Evolutionary conservation across 2,113 vertebrate species (phyloP), one percentile per base, ranked within the genome.

Genomic region (Anolis sagrei): DNA sequence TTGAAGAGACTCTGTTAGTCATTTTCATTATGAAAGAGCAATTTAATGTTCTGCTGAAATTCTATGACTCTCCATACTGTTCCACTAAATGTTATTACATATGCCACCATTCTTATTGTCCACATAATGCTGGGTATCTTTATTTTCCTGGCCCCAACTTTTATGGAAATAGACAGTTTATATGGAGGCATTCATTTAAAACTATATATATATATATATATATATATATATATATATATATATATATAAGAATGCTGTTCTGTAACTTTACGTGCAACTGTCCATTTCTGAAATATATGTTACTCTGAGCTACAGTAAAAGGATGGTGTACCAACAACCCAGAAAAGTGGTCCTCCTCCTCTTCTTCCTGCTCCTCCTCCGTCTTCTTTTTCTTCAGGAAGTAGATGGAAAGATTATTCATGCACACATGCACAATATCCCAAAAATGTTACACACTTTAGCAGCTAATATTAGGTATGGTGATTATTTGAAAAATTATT

Each of bases 1-100:
- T 14, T 73, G 44, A 0, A 23, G 21, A n/a, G 66, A 51, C 9
- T 32, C 73, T 48, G 81, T 89, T 93, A 92, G 72, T 89, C 79
- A 89, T 91, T 93, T 95, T 91, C 88, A 77, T 91, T 90, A 83
- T 44, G 90, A 86, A 92, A 95, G 84, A 90, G 86, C 89, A 93
- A 69, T 83, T 94, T 93, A 62, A 86, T 86, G 69, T 94, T 94
- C 89, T 93, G 29, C 49, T 87, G 88, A 89, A 93, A 84, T 94
- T 89, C 88, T 82, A 84, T 86, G 76, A 80, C 90, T 93, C 92
- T 88, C 93, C 88, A 91, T 93, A 44, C 86, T 82, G 91, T 94
- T 91, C 72, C 76, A 58, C 82, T 74, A 90, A 89, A 93, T 92
- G 91, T 90, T 86, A 93, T 93, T 92, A 92, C 86, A 91, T 88